These are phyloP conservation scores for Panopea generosa DNA, from an alignment of 2,888 invertebrate genomes.

Conservation along the genomic window DNA sequence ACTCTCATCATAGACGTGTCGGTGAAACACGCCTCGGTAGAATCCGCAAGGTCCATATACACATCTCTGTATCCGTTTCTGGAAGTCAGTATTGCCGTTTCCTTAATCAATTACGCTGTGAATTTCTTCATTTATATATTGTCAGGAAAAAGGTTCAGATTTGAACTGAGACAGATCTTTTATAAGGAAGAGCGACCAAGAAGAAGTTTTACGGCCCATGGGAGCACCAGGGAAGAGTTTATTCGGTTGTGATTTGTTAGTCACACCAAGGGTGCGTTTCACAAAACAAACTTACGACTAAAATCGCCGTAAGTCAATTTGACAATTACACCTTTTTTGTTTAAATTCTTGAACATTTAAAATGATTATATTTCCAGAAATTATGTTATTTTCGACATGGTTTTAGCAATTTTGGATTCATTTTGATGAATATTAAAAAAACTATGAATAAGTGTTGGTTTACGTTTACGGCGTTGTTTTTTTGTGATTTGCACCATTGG, in stretches of 20 bases:
- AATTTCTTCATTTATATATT: conserved; percentile 81
- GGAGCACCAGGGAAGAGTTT: conserved; percentile 46
- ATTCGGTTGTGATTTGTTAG: conserved; percentile 23
- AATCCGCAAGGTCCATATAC: conserved; percentile 42
- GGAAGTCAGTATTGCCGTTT: conserved; percentile 69
- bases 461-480: too few relatives aligned
- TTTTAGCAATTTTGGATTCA: too few relatives aligned
- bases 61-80: conserved; percentile 59
- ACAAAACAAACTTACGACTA: too few relatives aligned
- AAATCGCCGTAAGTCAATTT: too few relatives aligned
- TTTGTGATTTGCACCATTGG: too few relatives aligned
- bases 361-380: too few relatives aligned
- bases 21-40: conserved; percentile 36
- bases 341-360: too few relatives aligned
- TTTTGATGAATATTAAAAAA: too few relatives aligned
- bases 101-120: conserved; percentile 74
- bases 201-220: conserved; percentile 40
- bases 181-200: conserved; percentile 24
- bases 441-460: too few relatives aligned
- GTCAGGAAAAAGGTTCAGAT: conserved; percentile 76
- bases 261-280: too few relatives aligned
- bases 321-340: too few relatives aligned
- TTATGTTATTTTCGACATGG: too few relatives aligned
- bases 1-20: conserved; percentile 71
- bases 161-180: conserved; percentile 69